Conservation (phyloP, 2,888 invertebrate species). For the Odontothrips loti region DNA sequence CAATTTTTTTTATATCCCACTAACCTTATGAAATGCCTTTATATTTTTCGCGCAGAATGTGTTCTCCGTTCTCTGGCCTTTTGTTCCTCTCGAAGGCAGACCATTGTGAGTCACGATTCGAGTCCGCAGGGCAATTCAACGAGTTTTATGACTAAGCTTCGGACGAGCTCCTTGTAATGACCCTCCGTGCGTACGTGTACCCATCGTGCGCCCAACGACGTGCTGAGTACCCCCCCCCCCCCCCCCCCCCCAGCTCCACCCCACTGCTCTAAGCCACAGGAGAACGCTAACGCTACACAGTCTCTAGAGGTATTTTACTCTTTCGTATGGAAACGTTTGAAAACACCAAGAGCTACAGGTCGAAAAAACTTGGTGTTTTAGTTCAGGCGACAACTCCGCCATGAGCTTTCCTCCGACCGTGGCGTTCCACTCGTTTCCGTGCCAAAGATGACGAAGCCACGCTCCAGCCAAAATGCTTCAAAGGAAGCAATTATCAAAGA, state of each 20-base stretch:
- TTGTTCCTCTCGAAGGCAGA: neutral
- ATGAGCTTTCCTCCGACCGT: neutral
- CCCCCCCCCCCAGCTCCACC: neutral
- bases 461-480: neutral
- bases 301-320: neutral
- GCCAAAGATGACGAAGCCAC: neutral
- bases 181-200: neutral
- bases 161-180: slow-evolving; percentile 17
- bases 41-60: too few species aligned
- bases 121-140: neutral
- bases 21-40: too few species aligned
- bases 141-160: slow-evolving; percentile 6
- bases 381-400: too few species aligned
- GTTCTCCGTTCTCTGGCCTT: neutral
- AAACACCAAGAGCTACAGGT: neutral
- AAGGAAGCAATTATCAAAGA: slow-evolving; percentile 22
- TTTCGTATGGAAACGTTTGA: neutral
- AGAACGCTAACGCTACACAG: neutral
- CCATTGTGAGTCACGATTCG: slow-evolving; percentile 21
- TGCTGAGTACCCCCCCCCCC: neutral
- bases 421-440: neutral
- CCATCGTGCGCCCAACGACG: neutral
- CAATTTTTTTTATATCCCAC: too few species aligned
- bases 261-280: neutral
- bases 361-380: neutral